Conservation (phyloP, 92 coral and sea anemone species). For the Phenganax stokvisi region DNA sequence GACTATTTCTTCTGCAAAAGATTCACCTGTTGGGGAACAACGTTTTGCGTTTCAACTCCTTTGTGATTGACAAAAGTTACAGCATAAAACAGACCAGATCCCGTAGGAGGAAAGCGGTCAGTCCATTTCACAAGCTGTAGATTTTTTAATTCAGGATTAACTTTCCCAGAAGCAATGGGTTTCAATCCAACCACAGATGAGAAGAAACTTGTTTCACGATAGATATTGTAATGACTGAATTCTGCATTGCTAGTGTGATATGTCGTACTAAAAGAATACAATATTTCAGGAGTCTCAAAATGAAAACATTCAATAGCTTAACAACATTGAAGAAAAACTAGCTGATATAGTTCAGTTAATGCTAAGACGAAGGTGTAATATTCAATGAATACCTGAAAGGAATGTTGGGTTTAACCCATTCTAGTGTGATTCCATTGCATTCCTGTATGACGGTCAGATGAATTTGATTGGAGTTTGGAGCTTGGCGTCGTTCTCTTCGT, state of each 20-base stretch:
- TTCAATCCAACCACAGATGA: constrained; percentile 61
- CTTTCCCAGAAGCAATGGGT: constrained; percentile 70
- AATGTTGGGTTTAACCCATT: constrained; percentile 53
- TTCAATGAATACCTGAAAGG: constrained; percentile 51
- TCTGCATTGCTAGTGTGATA: constrained; percentile 51
- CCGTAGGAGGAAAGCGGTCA: constrained; percentile 72
- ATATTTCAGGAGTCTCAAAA: too few species aligned
- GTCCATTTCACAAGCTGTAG: constrained; percentile 52
- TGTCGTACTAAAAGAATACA: constrained; percentile 15
- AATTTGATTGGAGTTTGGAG: background rate
- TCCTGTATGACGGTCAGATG: constrained; percentile 60
- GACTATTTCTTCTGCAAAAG: background rate
- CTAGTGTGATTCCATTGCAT: constrained; percentile 70
- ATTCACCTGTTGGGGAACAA: too few species aligned
- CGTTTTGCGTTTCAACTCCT: constrained; percentile 54
- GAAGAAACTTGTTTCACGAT: constrained; percentile 61
- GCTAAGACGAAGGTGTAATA: too few species aligned
- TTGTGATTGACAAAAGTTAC: constrained; percentile 76
- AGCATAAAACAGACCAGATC: constrained; percentile 68
- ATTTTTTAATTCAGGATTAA: constrained; percentile 54
- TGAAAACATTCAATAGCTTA: background rate
- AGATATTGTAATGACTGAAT: constrained; percentile 84
- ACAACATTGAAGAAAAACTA: background rate
- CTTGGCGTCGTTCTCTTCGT: constrained; percentile 18
- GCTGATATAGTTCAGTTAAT: background rate